phyloP scores from a whole-genome alignment of 1,140 invertebrate genomes.

The Drosophila sucinea region DNA sequence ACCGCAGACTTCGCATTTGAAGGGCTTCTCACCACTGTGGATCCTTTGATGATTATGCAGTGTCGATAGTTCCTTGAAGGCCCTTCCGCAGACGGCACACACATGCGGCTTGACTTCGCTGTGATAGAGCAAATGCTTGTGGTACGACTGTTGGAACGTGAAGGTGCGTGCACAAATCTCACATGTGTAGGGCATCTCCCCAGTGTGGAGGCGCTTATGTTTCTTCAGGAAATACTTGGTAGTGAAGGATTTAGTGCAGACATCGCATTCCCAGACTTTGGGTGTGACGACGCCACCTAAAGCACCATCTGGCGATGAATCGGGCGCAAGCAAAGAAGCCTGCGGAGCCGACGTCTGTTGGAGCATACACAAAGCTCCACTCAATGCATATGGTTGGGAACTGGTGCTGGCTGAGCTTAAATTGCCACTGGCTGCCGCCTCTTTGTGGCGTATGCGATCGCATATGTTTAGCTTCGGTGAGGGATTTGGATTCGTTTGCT shows the following conservation, averaged over 20 bases:
- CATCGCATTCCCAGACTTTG: constrained; percentile 92
- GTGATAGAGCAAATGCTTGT: constrained; percentile 94
- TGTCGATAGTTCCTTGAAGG: constrained; percentile 94
- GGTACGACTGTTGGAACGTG: constrained; percentile 95
- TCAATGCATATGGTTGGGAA: constrained; percentile 59
- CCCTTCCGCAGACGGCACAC: constrained; percentile 90
- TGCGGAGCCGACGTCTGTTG: constrained; percentile 43
- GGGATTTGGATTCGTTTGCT: constrained; percentile 2
- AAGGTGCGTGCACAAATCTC: constrained; percentile 93
- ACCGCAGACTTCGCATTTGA: constrained; percentile 95
- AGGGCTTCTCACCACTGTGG: constrained; percentile 94
- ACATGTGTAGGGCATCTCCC: constrained; percentile 94
- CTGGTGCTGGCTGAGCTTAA: constrained; percentile 14
- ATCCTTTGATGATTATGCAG: constrained; percentile 94
- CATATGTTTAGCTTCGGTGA: constrained; percentile 74
- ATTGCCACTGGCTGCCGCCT: constrained; percentile 34
- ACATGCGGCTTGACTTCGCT: constrained; percentile 93
- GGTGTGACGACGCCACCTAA: constrained; percentile 41
- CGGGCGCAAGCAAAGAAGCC: constrained; percentile 10
- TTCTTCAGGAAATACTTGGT: constrained; percentile 96
- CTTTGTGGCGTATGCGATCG: constrained; percentile 78
- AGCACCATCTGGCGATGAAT: background rate
- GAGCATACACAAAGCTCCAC: constrained; percentile 69
- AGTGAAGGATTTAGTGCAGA: constrained; percentile 92
- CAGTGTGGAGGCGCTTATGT: constrained; percentile 92